A percentile compares a stretch with the other conserved stretches of the same genome.
Evolutionary conservation across 2,888 invertebrate genomes (phyloP).

Genomic region (Drosophila histrio): DNA sequence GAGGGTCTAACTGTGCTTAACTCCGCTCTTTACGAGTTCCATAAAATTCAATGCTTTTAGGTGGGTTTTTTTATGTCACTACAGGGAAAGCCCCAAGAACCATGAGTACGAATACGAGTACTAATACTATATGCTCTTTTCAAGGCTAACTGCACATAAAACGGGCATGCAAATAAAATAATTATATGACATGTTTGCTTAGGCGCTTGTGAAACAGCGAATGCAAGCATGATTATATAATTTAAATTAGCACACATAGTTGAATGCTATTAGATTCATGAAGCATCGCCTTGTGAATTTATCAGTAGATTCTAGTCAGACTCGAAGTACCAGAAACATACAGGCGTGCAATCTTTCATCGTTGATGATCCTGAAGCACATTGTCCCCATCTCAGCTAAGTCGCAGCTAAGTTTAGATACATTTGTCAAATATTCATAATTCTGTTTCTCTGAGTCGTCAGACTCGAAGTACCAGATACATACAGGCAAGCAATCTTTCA

Average conservation of each 20-base stretch:
- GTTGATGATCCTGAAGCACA: too few relatives aligned
- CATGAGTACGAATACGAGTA: not conserved
- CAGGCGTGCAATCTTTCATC: too few relatives aligned
- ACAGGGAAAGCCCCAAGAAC: slow-evolving; percentile 44
- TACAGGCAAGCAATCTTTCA: too few relatives aligned
- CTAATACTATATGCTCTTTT: slow-evolving; percentile 7
- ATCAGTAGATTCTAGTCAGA: too few relatives aligned
- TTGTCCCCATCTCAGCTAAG: too few relatives aligned
- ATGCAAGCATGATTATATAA: not conserved
- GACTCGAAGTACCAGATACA: too few relatives aligned
- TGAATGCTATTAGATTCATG: too few relatives aligned
- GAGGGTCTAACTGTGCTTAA: slow-evolving; percentile 33
- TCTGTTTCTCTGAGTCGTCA: too few relatives aligned
- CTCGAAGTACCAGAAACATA: too few relatives aligned
- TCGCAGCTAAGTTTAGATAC: too few relatives aligned
- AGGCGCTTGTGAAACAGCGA: not conserved
- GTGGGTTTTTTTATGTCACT: slow-evolving; percentile 37
- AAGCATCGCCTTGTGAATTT: too few relatives aligned
- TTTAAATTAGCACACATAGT: not conserved
- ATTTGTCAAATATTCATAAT: too few relatives aligned
- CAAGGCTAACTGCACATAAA: slow-evolving; percentile 33
- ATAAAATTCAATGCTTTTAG: slow-evolving; percentile 39
- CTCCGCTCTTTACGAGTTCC: slow-evolving; percentile 44
- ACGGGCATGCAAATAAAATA: slow-evolving; percentile 15
- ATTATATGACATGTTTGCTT: not conserved